Base-by-base conservation (phyloP, 37 sponge, comb jelly and placozoan genomes). In the Oscarella lobularis region DNA sequence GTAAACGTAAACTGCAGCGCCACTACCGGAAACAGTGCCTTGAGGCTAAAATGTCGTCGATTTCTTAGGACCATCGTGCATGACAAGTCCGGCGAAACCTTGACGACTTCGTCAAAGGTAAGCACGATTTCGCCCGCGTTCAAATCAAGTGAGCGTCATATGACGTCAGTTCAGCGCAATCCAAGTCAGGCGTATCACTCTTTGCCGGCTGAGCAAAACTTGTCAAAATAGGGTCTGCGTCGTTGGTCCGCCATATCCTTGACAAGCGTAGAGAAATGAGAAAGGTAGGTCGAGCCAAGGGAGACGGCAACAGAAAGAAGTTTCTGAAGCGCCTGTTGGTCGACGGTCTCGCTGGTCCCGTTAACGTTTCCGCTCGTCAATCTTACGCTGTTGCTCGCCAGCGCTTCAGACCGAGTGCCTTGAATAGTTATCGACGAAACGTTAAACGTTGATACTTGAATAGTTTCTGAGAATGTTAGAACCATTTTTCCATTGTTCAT, bases 51-150 rank as follows among this genome's bases (percentile, higher is more conserved):
- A n/a, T n/a, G n/a, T n/a, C n/a, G n/a, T n/a, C n/a, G n/a, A n/a
- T n/a, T n/a, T n/a, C n/a, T n/a, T n/a, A n/a, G n/a, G n/a, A n/a
- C n/a, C n/a, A n/a, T n/a, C n/a, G n/a, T n/a, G n/a, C n/a, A n/a
- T n/a, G n/a, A n/a, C n/a, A n/a, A n/a, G n/a, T n/a, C n/a, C 33
- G 77, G 66, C n/a, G 76, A 73, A 3, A 84, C 39, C 29, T 41
- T 81, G 54, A 94, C 83, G 36, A 90, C 86, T 66, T 94, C 95
- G 74, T 86, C 83, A 77, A 94, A 94, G 1, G 67, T 39, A n/a
- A 94, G 79, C 2, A 48, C 72, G 30, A 94, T 36, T 6, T 71
- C 48, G 27, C 85, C 88, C 33, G 20, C 75, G 76, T 85, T 80
- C 38, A 89, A 77, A 36, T 94, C n/a, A n/a, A n/a, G n/a, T n/a